phyloP scores from a whole-genome alignment of 2,888 invertebrate genomes.

The Stenodema calcarata region DNA sequence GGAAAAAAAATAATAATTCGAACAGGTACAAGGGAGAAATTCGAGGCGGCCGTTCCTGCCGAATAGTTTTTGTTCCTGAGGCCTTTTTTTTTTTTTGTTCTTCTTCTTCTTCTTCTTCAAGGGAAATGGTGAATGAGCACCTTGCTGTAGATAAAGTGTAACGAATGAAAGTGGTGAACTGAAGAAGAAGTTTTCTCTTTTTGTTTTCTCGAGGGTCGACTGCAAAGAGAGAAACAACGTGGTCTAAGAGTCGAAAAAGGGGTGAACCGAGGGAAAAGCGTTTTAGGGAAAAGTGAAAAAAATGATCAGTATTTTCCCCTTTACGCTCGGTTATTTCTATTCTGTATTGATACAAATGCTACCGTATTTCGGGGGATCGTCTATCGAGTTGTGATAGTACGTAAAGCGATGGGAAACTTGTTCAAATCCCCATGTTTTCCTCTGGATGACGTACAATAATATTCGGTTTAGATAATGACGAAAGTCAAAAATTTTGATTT shows the following conservation, averaged over 20 bases:
- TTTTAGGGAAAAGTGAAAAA: background rate
- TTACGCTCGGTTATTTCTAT: too few species aligned
- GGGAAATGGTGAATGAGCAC: background rate
- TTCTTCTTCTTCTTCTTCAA: background rate
- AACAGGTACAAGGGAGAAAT: background rate
- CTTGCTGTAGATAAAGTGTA: background rate
- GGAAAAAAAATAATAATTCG: background rate
- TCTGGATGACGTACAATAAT: too few species aligned
- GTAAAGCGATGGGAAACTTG: too few species aligned
- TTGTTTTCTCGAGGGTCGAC: background rate
- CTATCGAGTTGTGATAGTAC: background rate
- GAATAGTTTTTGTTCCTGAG: background rate
- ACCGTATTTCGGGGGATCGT: background rate
- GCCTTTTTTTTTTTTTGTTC: too few species aligned
- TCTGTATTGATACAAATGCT: too few species aligned
- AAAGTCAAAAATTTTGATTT: too few species aligned
- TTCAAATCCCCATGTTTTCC: too few species aligned
- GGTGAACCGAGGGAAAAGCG: background rate
- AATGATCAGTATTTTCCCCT: background rate
- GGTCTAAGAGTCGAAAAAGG: background rate
- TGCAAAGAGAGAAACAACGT: background rate
- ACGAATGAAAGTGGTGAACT: background rate
- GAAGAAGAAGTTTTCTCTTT: background rate
- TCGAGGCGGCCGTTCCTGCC: background rate
- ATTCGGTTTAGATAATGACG: too few species aligned